Conservation (phyloP, 2,888 invertebrate genomes). For the Eupelmus urozonus region DNA sequence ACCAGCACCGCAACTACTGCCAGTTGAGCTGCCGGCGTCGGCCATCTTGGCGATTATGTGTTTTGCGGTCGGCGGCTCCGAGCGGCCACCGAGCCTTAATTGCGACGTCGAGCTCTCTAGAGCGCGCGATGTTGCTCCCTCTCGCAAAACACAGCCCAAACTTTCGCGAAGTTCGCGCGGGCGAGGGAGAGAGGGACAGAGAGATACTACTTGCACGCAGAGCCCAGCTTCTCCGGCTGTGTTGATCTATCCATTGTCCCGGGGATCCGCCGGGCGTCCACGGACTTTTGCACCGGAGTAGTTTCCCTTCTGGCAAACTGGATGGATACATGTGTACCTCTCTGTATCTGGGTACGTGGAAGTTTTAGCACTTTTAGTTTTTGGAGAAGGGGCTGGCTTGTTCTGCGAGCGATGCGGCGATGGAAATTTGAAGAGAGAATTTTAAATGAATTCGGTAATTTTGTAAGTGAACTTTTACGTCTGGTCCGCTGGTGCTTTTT, state of each 20-base stretch:
- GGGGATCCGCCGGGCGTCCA: neutral
- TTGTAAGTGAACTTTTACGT: too few species aligned
- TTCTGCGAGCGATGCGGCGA: too few species aligned
- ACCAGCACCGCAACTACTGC: too few species aligned
- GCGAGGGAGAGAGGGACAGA: neutral
- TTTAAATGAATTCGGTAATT: too few species aligned
- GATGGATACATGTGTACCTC: too few species aligned
- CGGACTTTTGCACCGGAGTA: conserved; percentile 36
- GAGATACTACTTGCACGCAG: neutral
- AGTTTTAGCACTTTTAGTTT: too few species aligned
- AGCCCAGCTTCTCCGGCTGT: neutral
- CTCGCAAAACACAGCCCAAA: conserved; percentile 42
- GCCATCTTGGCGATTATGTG: conserved; percentile 57
- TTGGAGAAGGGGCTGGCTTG: too few species aligned
- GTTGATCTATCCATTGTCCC: conserved; percentile 53
- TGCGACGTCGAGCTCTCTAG: conserved; percentile 41
- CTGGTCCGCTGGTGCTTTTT: too few species aligned
- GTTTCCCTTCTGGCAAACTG: too few species aligned
- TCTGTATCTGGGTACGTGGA: too few species aligned
- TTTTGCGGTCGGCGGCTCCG: conserved; percentile 46
- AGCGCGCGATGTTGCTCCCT: conserved; percentile 20
- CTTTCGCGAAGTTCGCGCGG: conserved; percentile 26
- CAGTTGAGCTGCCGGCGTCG: conserved; percentile 19
- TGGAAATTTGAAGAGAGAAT: too few species aligned
- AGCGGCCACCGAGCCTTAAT: conserved; percentile 41